Evolutionary conservation across 1,140 invertebrate genomes (phyloP).

Genomic region (Neuroterus valhalla): DNA sequence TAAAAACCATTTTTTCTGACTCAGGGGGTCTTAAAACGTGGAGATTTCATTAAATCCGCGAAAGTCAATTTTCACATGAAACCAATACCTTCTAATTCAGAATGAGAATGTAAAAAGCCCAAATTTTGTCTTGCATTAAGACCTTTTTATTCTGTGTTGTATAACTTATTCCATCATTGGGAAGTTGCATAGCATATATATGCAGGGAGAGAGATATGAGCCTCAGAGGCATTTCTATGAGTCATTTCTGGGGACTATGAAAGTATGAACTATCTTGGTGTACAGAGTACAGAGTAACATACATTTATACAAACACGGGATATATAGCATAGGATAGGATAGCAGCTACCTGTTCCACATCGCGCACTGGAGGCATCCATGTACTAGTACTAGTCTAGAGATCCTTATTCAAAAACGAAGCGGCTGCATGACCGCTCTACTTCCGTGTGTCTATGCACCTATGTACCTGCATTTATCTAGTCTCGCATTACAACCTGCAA

Average conservation of each 20-base stretch:
- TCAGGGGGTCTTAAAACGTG: too few relatives aligned
- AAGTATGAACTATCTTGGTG: conserved; percentile 25
- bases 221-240: not conserved
- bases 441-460: conserved; percentile 15
- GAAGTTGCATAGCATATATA: too few relatives aligned
- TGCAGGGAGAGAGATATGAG: not conserved
- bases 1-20: too few relatives aligned
- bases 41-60: too few relatives aligned
- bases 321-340: too few relatives aligned
- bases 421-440: conserved; percentile 11
- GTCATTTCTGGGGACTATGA: conserved; percentile 16
- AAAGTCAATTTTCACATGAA: too few relatives aligned
- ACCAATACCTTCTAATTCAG: too few relatives aligned
- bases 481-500: conserved; percentile 23
- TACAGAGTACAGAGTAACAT: not conserved
- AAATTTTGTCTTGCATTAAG: too few relatives aligned
- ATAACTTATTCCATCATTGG: too few relatives aligned
- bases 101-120: too few relatives aligned
- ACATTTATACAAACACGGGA: conserved; percentile 13
- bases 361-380: conserved; percentile 9
- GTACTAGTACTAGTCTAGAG: not conserved
- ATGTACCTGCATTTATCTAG: conserved; percentile 20
- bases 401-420: conserved; percentile 30
- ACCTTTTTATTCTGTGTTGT: too few relatives aligned
- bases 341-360: conserved; percentile 22